Base-by-base conservation (phyloP, 2,113 vertebrate species). In the Pelecanoides urinatrix region DNA sequence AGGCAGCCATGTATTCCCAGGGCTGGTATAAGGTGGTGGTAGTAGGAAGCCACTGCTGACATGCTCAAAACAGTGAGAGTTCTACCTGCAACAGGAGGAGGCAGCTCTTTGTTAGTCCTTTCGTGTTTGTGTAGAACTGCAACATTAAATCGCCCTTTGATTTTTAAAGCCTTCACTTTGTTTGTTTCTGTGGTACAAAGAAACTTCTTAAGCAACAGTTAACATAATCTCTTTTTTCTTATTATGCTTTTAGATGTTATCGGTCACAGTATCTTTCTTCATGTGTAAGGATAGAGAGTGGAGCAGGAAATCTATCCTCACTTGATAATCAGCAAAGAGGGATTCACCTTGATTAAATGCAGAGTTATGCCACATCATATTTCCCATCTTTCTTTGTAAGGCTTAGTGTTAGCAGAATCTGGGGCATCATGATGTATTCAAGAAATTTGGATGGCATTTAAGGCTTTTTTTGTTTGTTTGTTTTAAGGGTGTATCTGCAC, bases 101-200 rank as follows among this genome's bases (percentile, higher is more conserved):
- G 56, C 47, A 76, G 40, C 61, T 86, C 79, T 88, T 91, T 88
- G 47, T 93, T 94, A 94, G 65, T 86, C 38, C 88, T 86, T 97
- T 90, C 81, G 71, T 95, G 83, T 94, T 90, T 56, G 0, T 83
- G 75, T 56, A 78, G 87, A 95, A 70, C 67, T 78, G 86, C 90
- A 93, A 94, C 91, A 45, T 92, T 95, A 94, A 96, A 96, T 95
- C 95, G 77, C 80, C 88, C 92, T 97, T 96, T 97, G 96, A 96
- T 97, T 97, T 96, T 94, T 94, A 96, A 97, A 96, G 68, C 92
- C 80, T 94, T 91, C 88, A 40, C 78, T 97, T 97, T 98, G 96
- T 97, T 97, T 97, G 92, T 97, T 97, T 92, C 86, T 90, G 61
- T 78, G 68, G 36, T 73, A 92, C 77, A 97, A 96, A 96, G 95